Evolutionary conservation across 2,113 vertebrate species (phyloP).

Genomic region (Thalassoma bifasciatum): DNA sequence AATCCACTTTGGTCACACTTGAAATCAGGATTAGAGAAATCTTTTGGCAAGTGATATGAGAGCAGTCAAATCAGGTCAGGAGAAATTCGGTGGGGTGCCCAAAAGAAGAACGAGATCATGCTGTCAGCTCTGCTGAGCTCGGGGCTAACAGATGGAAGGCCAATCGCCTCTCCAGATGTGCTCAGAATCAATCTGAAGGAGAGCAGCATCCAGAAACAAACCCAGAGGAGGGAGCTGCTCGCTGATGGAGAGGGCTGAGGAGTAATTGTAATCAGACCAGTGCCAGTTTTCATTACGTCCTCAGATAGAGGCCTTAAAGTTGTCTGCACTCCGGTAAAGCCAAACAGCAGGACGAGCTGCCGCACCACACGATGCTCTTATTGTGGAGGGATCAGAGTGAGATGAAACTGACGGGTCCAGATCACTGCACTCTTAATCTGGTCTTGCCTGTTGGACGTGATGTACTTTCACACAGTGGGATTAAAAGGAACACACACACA

Average conservation of each 20-base stretch:
- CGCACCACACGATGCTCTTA: slow-evolving; percentile 43
- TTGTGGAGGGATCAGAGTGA: slow-evolving; percentile 46
- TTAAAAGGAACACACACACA: slow-evolving; percentile 52
- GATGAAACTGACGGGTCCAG: slow-evolving; percentile 63
- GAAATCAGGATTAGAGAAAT: slow-evolving; percentile 80
- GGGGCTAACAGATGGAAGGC: slow-evolving; percentile 59
- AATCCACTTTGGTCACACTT: slow-evolving; percentile 82
- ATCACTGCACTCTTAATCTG: slow-evolving; percentile 78
- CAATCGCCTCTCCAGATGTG: slow-evolving; percentile 70
- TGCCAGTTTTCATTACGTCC: slow-evolving; percentile 72
- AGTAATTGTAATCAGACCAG: slow-evolving; percentile 78
- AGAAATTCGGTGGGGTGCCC: slow-evolving; percentile 53
- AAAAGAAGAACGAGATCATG: slow-evolving; percentile 41
- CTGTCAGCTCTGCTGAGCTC: slow-evolving; percentile 50
- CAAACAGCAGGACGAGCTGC: slow-evolving; percentile 7
- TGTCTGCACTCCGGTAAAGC: slow-evolving; percentile 36
- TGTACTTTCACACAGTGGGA: slow-evolving; percentile 73
- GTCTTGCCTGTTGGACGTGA: slow-evolving; percentile 65
- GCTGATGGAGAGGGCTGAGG: slow-evolving; percentile 63
- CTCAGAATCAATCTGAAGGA: slow-evolving; percentile 53
- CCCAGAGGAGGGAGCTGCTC: slow-evolving; percentile 40
- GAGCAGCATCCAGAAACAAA: slow-evolving; percentile 50
- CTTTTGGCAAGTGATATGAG: slow-evolving; percentile 75
- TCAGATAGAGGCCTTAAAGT: slow-evolving; percentile 43
- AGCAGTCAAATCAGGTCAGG: slow-evolving; percentile 76